These are phyloP conservation scores for Drosophila repletoides DNA, from an alignment of 1,140 invertebrate species.

Conservation along the genomic window DNA sequence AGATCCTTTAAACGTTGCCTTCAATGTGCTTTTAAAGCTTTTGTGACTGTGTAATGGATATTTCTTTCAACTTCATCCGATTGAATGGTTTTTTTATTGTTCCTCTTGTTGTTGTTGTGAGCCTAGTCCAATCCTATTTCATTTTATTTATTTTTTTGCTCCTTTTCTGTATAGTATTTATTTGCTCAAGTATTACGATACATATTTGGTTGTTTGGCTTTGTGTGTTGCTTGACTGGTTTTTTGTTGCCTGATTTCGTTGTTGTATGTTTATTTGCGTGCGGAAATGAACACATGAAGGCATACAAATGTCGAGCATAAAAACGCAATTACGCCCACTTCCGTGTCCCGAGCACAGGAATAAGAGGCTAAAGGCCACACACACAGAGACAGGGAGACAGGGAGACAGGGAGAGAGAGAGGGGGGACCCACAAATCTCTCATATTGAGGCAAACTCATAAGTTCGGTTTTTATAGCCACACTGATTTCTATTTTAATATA, in stretches of 20 bases:
- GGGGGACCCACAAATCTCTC: slow-evolving; percentile 15
- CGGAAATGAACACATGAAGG: slow-evolving; percentile 75
- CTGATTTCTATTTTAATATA: slow-evolving; percentile 40
- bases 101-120: background rate
- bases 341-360: slow-evolving; percentile 14
- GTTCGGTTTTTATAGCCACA: slow-evolving; percentile 35
- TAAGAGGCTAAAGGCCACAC: background rate
- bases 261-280: slow-evolving; percentile 67
- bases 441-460: slow-evolving; percentile 36
- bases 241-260: slow-evolving; percentile 38
- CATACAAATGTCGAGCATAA: slow-evolving; percentile 69
- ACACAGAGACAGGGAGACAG: background rate
- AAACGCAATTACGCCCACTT: slow-evolving; percentile 76
- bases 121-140: slow-evolving; percentile 10
- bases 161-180: background rate
- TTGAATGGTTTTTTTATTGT: slow-evolving; percentile 10
- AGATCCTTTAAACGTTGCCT: background rate
- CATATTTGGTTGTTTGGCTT: slow-evolving; percentile 3
- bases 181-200: slow-evolving; percentile 12
- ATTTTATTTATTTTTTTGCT: background rate
- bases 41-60: no score
- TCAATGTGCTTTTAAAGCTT: background rate
- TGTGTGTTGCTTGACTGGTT: background rate
- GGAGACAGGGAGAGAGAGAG: background rate
- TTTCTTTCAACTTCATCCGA: slow-evolving; percentile 6